Evolutionary conservation across 2,113 vertebrate genomes (phyloP).

Genomic region (Scartelaos histophorus): DNA sequence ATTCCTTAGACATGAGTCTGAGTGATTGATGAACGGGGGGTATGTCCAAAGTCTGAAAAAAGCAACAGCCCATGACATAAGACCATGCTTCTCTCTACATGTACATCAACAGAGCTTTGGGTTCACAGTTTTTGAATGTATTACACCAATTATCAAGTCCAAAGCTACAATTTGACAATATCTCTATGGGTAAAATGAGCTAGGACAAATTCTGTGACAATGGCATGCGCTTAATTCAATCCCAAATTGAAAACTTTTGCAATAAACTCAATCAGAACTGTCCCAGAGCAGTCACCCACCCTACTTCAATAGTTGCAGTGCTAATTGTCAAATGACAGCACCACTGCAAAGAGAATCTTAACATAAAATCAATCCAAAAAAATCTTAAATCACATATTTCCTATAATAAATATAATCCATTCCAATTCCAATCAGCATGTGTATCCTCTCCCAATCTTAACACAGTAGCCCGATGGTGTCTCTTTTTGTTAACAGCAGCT

Average conservation of each 20-base stretch:
- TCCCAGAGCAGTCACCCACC: background rate
- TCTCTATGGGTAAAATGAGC: background rate
- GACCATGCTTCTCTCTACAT: slow-evolving; percentile 15
- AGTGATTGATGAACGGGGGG: slow-evolving; percentile 50
- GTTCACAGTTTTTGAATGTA: background rate
- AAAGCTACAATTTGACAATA: no score
- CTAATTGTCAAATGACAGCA: background rate
- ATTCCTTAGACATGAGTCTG: slow-evolving; percentile 17
- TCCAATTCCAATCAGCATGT: slow-evolving; percentile 22
- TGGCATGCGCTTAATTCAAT: background rate
- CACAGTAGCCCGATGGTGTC: slow-evolving; percentile 14
- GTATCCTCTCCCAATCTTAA: slow-evolving; percentile 31
- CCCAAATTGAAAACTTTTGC: background rate
- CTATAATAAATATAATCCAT: background rate
- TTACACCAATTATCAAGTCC: background rate
- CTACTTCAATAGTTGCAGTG: background rate
- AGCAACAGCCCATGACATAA: slow-evolving; percentile 24
- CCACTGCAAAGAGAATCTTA: no score
- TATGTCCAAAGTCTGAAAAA: slow-evolving; percentile 44
- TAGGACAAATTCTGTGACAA: background rate
- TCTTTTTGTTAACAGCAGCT: slow-evolving; percentile 12
- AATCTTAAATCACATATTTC: no score
- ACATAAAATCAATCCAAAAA: background rate
- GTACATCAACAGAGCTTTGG: background rate
- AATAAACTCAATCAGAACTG: background rate